Conservation (phyloP, 2,113 vertebrate species). For the Merops nubicus region DNA sequence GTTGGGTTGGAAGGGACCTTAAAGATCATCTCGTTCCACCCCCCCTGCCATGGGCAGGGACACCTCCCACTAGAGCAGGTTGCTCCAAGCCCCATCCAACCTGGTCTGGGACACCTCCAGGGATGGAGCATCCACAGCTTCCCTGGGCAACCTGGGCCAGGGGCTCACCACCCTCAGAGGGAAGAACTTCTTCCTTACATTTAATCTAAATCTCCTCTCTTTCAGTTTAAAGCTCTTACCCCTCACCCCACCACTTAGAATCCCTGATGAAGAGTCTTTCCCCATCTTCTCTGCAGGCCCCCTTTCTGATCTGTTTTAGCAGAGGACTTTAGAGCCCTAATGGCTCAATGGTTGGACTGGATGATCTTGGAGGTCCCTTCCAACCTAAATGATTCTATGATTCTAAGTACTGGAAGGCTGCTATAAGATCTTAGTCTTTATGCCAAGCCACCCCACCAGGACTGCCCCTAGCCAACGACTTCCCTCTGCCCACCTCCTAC, state of each 20-base stretch:
- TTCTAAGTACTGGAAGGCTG: background rate
- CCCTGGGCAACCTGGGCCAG: background rate
- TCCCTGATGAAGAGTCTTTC: too few relatives aligned
- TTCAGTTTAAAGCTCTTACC: fast-evolving
- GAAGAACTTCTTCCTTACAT: fast-evolving
- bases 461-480: background rate
- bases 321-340: too few relatives aligned
- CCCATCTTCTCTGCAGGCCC: too few relatives aligned
- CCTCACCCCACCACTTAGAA: fast-evolving
- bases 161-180: fast-evolving
- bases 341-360: too few relatives aligned
- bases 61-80: fast-evolving
- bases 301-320: too few relatives aligned
- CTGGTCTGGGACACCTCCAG: too few relatives aligned
- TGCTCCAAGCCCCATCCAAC: fast-evolving
- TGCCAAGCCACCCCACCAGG: background rate
- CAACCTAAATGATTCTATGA: too few relatives aligned
- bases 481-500: background rate
- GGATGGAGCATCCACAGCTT: background rate
- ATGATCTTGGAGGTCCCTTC: too few relatives aligned
- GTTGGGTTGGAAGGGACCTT: background rate
- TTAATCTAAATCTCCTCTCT: background rate
- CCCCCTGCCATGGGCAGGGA: fast-evolving
- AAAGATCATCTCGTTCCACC: background rate
- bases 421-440: background rate